These are phyloP conservation scores for Zaprionus taronus DNA, from an alignment of 1,140 invertebrate genomes.

Conservation along the genomic window DNA sequence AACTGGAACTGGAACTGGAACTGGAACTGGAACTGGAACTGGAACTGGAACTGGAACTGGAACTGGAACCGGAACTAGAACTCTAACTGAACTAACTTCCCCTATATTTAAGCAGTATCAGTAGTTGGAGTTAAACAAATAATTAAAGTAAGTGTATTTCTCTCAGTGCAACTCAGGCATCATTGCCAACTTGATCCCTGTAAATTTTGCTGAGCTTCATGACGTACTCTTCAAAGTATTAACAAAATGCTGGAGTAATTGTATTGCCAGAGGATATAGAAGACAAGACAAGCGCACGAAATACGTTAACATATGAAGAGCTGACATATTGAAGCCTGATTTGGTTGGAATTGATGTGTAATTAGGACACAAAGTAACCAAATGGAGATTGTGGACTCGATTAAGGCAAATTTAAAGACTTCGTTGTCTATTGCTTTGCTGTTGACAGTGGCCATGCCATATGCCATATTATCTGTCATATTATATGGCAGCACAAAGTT, in stretches of 20 bases:
- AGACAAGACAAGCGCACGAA: background rate
- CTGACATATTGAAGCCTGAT: background rate
- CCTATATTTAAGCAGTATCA: background rate
- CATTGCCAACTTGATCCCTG: background rate
- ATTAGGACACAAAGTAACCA: background rate
- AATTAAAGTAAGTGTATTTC: background rate
- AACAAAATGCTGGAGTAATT: slow-evolving; percentile 3
- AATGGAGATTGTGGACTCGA: background rate
- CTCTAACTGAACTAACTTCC: background rate
- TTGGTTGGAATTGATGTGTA: background rate
- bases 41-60: background rate
- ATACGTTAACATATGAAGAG: background rate
- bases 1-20: background rate
- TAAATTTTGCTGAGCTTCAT: background rate
- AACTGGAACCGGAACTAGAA: background rate
- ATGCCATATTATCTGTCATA: background rate
- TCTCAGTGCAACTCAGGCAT: background rate
- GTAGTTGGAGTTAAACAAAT: too few relatives aligned
- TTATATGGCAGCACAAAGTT: background rate
- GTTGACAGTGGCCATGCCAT: background rate
- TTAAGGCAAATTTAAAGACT: background rate
- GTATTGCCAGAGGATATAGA: background rate
- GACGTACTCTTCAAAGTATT: background rate
- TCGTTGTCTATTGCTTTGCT: background rate
- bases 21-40: background rate